These are phyloP conservation scores for Microcebus tavaratra DNA, from an alignment of 2,113 vertebrate genomes.

Conservation along the genomic window DNA sequence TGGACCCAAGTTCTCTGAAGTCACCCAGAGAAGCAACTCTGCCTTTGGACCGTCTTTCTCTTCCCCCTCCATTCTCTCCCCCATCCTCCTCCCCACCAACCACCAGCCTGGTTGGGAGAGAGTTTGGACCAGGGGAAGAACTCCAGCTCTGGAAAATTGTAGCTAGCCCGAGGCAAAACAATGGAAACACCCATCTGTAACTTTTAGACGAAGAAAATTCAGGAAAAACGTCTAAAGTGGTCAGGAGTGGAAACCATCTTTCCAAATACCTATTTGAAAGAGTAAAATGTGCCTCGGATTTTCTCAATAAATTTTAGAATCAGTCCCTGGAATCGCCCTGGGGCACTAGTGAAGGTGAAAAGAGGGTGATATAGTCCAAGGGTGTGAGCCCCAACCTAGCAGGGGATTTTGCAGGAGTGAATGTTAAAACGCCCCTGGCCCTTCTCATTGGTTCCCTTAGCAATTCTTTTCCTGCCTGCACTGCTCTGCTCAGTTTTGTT, in stretches of 20 bases:
- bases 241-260: background rate
- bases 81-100: background rate
- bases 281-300: background rate
- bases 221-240: background rate
- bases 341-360: background rate
- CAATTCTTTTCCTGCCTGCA: background rate
- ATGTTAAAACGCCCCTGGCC: background rate
- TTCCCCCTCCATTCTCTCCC: background rate
- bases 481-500: background rate
- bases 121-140: background rate
- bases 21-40: background rate
- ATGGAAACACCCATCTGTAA: no score
- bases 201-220: background rate
- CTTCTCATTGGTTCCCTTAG: background rate
- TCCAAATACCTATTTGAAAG: background rate
- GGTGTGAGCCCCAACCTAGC: background rate
- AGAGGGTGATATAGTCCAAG: background rate
- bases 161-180: background rate
- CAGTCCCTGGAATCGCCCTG: background rate
- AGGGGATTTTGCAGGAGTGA: background rate
- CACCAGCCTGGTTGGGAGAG: background rate
- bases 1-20: background rate
- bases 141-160: background rate
- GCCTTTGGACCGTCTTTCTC: background rate
- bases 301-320: background rate